phyloP scores from a whole-genome alignment of 2,888 invertebrate species.

The Ryuthela nishihirai region DNA sequence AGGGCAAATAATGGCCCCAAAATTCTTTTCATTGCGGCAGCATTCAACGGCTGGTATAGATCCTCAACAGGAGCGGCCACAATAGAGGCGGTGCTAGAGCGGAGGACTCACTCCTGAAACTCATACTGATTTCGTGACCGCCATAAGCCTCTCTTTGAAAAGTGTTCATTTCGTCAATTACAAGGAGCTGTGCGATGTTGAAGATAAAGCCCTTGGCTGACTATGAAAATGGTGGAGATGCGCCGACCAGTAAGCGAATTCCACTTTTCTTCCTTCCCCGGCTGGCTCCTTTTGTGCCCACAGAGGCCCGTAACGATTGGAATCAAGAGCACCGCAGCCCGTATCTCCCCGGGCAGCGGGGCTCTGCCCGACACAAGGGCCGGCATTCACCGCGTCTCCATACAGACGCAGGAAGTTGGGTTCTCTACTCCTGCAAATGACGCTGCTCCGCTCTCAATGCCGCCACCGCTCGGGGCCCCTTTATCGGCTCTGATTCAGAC shows the following conservation, averaged over 20 bases:
- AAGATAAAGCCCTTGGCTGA: constrained; percentile 7
- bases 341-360: no score
- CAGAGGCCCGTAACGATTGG: constrained; percentile 1
- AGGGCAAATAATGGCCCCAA: constrained; percentile 27
- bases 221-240: constrained; percentile 12
- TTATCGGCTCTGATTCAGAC: constrained; percentile 33
- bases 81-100: constrained; percentile 19
- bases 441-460: constrained; percentile 14
- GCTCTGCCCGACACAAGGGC: no score
- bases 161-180: constrained; percentile 38
- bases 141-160: constrained; percentile 24
- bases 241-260: constrained; percentile 4
- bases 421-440: constrained; percentile 34
- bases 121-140: constrained; percentile 2
- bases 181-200: constrained; percentile 19
- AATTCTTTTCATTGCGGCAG: constrained; percentile 25
- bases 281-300: not conserved
- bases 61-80: no score
- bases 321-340: constrained; percentile 16
- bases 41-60: no score
- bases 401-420: not conserved
- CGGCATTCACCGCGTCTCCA: no score
- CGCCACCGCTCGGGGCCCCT: constrained; percentile 4
- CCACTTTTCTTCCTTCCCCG: not conserved
- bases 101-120: not conserved